Evolutionary conservation across 1,140 invertebrate species (phyloP).

Genomic region (Halesus radiatus): DNA sequence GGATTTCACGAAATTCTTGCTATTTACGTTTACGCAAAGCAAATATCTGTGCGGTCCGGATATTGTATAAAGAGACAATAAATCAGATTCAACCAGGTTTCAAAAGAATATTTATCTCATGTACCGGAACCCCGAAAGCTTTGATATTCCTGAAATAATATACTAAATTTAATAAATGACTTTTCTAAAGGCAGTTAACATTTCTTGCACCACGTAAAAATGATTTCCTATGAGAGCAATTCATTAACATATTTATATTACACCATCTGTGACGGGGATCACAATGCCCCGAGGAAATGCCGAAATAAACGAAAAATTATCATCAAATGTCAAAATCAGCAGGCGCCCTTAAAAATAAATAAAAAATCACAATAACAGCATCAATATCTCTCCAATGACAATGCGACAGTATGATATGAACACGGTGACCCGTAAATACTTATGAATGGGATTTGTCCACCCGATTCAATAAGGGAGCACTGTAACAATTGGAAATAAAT

Average conservation of each 20-base stretch:
- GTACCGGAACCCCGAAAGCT: too few species aligned
- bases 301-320: not conserved
- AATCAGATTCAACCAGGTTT: conserved; percentile 14
- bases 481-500: conserved; percentile 26
- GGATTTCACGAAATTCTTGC: conserved; percentile 12
- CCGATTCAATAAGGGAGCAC: conserved; percentile 6
- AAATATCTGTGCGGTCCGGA: conserved; percentile 1
- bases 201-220: too few species aligned
- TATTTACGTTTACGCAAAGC: conserved; percentile 7
- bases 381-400: not conserved
- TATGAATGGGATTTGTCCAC: conserved; percentile 16
- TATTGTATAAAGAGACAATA: conserved; percentile 8
- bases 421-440: conserved; percentile 1
- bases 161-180: not conserved
- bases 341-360: conserved; percentile 10
- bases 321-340: not conserved
- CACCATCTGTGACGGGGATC: not conserved
- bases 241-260: not conserved
- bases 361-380: not conserved
- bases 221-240: not conserved
- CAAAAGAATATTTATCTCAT: conserved; percentile 11
- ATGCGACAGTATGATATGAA: not conserved
- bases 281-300: not conserved
- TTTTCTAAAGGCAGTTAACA: too few species aligned
- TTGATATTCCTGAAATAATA: not conserved